Percentiles rank a stretch among this genome's conserved stretches.
Evolutionary conservation across 2,888 invertebrate species (phyloP).

Genomic region (Busseola fusca): DNA sequence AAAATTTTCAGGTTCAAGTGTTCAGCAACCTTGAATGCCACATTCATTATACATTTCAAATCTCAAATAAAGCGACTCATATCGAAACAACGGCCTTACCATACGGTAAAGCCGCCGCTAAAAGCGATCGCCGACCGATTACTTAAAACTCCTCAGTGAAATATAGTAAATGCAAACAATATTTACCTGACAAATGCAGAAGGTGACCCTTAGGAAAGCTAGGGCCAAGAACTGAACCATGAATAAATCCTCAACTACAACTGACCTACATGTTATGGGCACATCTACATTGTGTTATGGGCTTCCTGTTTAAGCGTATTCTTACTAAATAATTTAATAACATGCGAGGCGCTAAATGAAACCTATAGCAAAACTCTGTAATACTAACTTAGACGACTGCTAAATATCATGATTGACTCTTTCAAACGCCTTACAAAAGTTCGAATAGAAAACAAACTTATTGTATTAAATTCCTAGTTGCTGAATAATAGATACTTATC

Average conservation of each 20-base stretch:
- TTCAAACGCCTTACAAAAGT: constrained; percentile 4
- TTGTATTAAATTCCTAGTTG: not conserved
- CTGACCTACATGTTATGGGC: not conserved
- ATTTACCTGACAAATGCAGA: not conserved
- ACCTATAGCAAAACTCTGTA: not conserved
- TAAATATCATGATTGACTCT: not conserved
- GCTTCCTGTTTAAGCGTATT: not conserved
- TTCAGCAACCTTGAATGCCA: not conserved
- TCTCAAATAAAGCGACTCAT: not conserved
- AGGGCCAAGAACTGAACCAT: constrained; percentile 6
- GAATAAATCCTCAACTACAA: not conserved
- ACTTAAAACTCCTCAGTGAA: not conserved
- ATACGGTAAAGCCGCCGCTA: no score
- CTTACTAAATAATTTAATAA: no score
- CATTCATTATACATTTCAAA: not conserved
- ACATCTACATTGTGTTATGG: no score
- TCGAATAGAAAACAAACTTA: not conserved
- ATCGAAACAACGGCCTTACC: not conserved
- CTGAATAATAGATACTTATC: not conserved
- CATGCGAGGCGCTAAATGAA: not conserved
- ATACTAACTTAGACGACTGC: not conserved
- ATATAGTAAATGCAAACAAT: not conserved
- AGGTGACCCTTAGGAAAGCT: not conserved
- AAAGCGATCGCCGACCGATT: no score
- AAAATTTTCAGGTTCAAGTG: not conserved